A percentile compares a stretch with the other conserved stretches of the same genome.
Evolutionary conservation across 2,113 vertebrate genomes (phyloP).

Genomic region (Xenopus laevis): DNA sequence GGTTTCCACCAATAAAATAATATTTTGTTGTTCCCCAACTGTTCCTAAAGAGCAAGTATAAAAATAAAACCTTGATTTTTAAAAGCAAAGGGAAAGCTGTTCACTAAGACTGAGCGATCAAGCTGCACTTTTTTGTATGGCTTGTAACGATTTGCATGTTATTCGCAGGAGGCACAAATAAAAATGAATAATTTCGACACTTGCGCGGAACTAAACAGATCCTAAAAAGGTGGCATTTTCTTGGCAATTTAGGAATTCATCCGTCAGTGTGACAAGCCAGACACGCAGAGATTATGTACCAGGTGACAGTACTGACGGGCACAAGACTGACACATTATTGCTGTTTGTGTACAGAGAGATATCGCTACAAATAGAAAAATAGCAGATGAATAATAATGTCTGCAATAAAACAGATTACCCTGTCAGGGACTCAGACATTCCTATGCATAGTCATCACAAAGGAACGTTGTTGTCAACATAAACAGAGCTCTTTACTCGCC

Average conservation of each 20-base stretch:
- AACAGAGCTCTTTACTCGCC: conserved; percentile 45
- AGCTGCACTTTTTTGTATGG: background rate
- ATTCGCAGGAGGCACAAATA: background rate
- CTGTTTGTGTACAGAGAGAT: conserved; percentile 57
- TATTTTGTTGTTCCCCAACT: too few species aligned
- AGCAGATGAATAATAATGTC: conserved; percentile 70
- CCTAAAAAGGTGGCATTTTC: background rate
- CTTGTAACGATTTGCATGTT: background rate
- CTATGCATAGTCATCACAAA: conserved; percentile 56
- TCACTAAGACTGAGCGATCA: background rate
- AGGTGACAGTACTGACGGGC: background rate
- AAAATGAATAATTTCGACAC: background rate
- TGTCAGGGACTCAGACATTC: conserved; percentile 72
- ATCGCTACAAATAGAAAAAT: conserved; percentile 60
- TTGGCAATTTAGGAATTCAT: background rate
- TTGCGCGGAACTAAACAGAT: background rate
- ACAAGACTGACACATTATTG: background rate
- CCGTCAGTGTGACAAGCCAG: background rate
- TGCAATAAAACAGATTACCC: conserved; percentile 61
- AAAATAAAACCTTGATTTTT: too few species aligned
- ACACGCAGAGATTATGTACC: background rate
- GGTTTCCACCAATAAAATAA: too few species aligned
- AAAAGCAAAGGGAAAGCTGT: background rate
- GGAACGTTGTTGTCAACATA: conserved; percentile 50
- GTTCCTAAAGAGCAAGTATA: too few species aligned